Evolutionary conservation across 2,113 vertebrate genomes (phyloP).

Genomic region (Petrocephalus microphthalmus): DNA sequence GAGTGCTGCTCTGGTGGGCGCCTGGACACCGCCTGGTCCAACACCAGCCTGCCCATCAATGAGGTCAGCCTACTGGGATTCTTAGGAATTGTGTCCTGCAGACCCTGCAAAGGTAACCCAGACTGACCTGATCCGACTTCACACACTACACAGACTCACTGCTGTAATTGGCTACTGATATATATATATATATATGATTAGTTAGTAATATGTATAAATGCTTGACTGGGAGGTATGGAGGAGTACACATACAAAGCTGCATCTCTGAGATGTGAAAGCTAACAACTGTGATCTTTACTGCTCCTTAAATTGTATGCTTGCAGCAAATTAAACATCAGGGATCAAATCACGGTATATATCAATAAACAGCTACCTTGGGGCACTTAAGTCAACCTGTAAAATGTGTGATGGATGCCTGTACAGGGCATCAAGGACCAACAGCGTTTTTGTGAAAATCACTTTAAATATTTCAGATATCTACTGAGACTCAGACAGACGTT

Average conservation of each 20-base stretch:
- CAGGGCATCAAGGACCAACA: background rate
- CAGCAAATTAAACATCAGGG: background rate
- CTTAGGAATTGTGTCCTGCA: conserved; percentile 84
- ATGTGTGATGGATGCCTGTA: background rate
- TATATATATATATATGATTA: background rate
- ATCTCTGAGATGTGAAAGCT: background rate
- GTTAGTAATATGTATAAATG: background rate
- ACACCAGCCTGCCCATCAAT: conserved; percentile 80
- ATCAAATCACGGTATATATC: background rate
- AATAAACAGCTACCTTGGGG: background rate
- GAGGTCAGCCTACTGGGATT: conserved; percentile 89
- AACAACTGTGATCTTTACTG: background rate
- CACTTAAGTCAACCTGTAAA: background rate
- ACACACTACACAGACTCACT: background rate
- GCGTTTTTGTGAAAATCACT: conserved; percentile 19
- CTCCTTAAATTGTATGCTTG: background rate
- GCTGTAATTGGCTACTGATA: background rate
- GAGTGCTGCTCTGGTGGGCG: conserved; percentile 82
- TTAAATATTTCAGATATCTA: conserved; percentile 40
- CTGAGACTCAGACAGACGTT: conserved; percentile 46
- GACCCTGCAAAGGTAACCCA: conserved; percentile 85
- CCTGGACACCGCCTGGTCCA: conserved; percentile 88
- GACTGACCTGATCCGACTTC: conserved; percentile 24
- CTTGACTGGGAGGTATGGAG: background rate
- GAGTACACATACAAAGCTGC: background rate